Percentiles rank a stretch among this genome's conserved stretches.
phyloP scores from a whole-genome alignment of 1,140 invertebrate species.

The Panagrolaimus sp. region DNA sequence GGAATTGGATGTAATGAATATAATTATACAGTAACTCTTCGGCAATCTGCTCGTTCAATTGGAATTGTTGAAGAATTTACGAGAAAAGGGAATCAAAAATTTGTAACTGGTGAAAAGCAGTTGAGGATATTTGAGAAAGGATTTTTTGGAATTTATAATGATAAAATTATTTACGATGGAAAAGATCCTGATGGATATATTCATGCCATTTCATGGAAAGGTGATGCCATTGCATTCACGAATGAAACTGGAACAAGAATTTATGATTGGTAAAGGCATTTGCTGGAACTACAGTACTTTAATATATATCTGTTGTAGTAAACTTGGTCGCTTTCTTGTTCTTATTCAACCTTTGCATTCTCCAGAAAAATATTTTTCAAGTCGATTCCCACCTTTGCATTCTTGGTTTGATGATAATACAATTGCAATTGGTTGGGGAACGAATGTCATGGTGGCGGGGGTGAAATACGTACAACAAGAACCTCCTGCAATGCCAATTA shows the following conservation, averaged over 20 bases:
- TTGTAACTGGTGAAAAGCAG: slow-evolving; percentile 41
- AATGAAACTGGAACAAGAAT: slow-evolving; percentile 56
- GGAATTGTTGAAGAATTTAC: slow-evolving; percentile 47
- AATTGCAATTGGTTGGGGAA: slow-evolving; percentile 53
- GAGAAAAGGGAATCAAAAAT: slow-evolving; percentile 36
- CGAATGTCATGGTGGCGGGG: slow-evolving; percentile 34
- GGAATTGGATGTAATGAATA: slow-evolving; percentile 46
- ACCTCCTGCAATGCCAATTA: background rate
- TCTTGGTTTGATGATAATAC: slow-evolving; percentile 44
- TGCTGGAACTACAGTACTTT: background rate
- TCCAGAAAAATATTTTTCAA: slow-evolving; percentile 23
- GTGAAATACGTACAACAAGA: background rate
- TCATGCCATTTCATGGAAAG: slow-evolving; percentile 40
- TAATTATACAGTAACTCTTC: slow-evolving; percentile 35
- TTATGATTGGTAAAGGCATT: slow-evolving; percentile 47
- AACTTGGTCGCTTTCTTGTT: slow-evolving; percentile 32
- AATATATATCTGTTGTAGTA: background rate
- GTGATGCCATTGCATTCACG: slow-evolving; percentile 49
- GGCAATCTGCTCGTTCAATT: slow-evolving; percentile 38
- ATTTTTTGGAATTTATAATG: slow-evolving; percentile 35
- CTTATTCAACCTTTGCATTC: slow-evolving; percentile 50
- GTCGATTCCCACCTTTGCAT: slow-evolving; percentile 39
- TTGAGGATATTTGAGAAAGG: slow-evolving; percentile 46
- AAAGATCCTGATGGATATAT: slow-evolving; percentile 45
- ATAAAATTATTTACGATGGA: background rate